phyloP scores from a whole-genome alignment of 37 sponge, comb jelly and placozoan genomes.

The Ianthella basta region DNA sequence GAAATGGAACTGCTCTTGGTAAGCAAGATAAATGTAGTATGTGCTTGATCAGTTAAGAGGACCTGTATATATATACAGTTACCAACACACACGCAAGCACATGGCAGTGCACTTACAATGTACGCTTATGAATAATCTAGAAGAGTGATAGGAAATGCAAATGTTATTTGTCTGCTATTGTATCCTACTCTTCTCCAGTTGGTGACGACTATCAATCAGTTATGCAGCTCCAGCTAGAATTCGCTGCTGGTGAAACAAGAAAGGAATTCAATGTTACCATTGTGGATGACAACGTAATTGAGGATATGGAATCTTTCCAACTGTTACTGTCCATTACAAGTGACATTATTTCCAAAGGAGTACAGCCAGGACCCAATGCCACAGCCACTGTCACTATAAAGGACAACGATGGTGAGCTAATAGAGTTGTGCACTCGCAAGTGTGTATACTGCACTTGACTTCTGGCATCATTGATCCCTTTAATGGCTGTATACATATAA shows the following conservation, averaged over 20 bases:
- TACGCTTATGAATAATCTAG: too few species aligned
- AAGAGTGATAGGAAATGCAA: too few species aligned
- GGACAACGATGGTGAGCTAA: constrained; percentile 27
- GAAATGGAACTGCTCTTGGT: background rate
- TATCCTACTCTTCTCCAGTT: background rate
- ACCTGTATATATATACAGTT: too few species aligned
- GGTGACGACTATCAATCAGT: background rate
- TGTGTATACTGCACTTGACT: too few species aligned
- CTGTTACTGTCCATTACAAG: background rate
- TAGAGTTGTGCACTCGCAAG: too few species aligned
- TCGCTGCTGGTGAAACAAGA: background rate
- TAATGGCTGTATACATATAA: too few species aligned
- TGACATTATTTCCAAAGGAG: background rate
- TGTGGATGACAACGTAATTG: constrained; percentile 10
- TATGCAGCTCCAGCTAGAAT: background rate
- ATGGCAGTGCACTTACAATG: too few species aligned
- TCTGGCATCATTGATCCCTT: too few species aligned
- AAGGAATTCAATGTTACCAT: background rate
- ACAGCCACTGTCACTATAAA: background rate
- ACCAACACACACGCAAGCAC: too few species aligned
- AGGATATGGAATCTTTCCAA: background rate
- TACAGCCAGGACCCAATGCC: background rate
- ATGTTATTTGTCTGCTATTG: background rate
- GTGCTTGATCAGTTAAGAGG: too few species aligned
- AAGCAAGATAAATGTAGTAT: too few species aligned